Evolutionary conservation across 2,888 invertebrate genomes (phyloP), one percentile per base, ranked within the genome.

Genomic region (Acanthosepion pharaonis): DNA sequence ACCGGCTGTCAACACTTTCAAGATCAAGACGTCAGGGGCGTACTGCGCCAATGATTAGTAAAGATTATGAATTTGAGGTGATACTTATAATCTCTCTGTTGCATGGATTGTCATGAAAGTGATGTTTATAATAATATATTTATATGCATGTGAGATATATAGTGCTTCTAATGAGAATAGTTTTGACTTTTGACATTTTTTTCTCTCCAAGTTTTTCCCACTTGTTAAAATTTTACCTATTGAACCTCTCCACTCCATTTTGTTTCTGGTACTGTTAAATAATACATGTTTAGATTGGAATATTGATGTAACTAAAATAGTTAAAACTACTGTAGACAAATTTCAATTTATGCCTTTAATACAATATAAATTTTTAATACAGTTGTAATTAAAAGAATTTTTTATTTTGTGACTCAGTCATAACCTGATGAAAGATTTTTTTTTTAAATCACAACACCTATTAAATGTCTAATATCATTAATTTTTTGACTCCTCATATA

Each of bases 21-120:
- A 91, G 91, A 91, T 91, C 91, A 33, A 91, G 91, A 42, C 91
- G 91, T 11, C 91, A 91, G 91, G 91, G 91, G 33, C 91, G 91
- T 91, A 42, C 33, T n/a, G 15, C 91, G 11, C 33, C 91, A 20
- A 91, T 91, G 91, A 42, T 91, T 91, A 91, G 33, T 91, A 91
- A 91, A n/a, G n/a, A 42, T 42, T 42, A 33, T 91, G 91, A 91
- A 42, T 28, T 42, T n/a, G 91, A 91, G 91, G 91, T 91, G 91
- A 91, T 18, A 25, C 18, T 42, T 91, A 91, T 28, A 42, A 91
- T 42, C 91, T 18, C 18, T 91, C 42, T 91, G 18, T 91, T 91
- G 91, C 91, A 91, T 91, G 91, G 42, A 91, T 42, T 91, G 91
- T 18, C 91, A 91, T 91, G 23, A 6, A 28, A 42, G n/a, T 91